Evolutionary conservation across 2,888 invertebrate species (phyloP), one percentile per base, ranked within the genome.

Genomic region (Drosophila sordidula): DNA sequence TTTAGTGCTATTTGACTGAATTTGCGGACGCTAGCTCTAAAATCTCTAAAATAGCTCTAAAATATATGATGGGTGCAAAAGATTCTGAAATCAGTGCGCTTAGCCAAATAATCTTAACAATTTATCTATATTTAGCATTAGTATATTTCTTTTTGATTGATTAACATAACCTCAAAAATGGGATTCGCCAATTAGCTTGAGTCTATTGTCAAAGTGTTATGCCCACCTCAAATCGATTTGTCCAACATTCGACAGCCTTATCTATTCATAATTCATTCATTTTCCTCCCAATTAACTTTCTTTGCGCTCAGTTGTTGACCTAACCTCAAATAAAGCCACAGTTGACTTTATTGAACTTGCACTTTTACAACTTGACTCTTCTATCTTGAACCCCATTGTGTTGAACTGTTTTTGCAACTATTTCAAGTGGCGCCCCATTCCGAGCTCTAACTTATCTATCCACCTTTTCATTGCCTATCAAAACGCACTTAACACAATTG

Each of bases 401-500:
- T 64, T 47, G 6, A 36, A 12, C 55, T 51, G 47, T 29, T 73
- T 38, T 50, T 29, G 36, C 44, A 66, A 74, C 74, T 58, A 62
- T 67, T 57, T 58, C 32, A 38, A 68, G 52, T 62, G 57, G 63
- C 50, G 26, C 47, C 12, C 41, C 32, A 39, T 49, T 54, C 29
- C 18, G 46, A 18, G 34, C 18, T 52, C 18, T 12, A 42, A 51
- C 54, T 66, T 76, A 56, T 62, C 66, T 51, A 50, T 58, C 29
- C 51, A 71, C 57, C 78, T 66, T 64, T 74, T 76, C 85, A 70
- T 74, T 69, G 82, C 47, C 88, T 73, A 87, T 83, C 88, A 83
- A 87, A 83, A 71, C 73, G 74, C 86, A 83, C 82, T 83, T 87
- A 82, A 87, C 88, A 83, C 88, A 78, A 87, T 87, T 87, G 88